Evolutionary conservation across 2,797 vertebrate species (phyloP).

Genomic region (Sebastes iracundus): DNA sequence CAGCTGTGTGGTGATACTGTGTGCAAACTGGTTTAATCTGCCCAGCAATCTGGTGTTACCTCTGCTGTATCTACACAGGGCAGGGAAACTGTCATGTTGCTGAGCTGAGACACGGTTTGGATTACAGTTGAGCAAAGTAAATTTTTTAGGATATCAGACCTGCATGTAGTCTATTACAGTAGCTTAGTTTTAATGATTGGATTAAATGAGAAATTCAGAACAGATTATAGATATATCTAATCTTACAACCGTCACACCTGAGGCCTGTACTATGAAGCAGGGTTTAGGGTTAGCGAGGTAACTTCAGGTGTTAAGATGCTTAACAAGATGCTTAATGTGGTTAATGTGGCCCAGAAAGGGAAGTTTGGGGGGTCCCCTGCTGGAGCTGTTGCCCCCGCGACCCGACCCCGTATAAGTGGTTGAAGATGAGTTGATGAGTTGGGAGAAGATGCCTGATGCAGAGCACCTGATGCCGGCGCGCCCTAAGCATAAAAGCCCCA

Average conservation of each 20-base stretch:
- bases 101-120: not conserved
- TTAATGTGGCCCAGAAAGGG: no score
- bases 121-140: not conserved
- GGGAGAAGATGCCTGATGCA: no score
- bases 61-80: not conserved
- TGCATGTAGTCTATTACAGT: not conserved
- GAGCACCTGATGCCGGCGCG: no score
- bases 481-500: no score
- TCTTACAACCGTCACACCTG: not conserved
- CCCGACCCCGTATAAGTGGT: no score
- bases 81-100: not conserved
- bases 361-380: no score
- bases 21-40: not conserved
- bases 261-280: not conserved
- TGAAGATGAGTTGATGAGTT: no score
- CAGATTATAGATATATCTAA: not conserved
- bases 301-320: no score
- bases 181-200: not conserved
- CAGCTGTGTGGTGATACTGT: fast-evolving
- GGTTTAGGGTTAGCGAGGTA: not conserved
- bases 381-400: no score
- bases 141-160: not conserved
- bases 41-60: not conserved
- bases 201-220: not conserved
- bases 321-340: no score